Conservation (phyloP, 2,888 invertebrate species). For the Nasonovia ribisnigri region DNA sequence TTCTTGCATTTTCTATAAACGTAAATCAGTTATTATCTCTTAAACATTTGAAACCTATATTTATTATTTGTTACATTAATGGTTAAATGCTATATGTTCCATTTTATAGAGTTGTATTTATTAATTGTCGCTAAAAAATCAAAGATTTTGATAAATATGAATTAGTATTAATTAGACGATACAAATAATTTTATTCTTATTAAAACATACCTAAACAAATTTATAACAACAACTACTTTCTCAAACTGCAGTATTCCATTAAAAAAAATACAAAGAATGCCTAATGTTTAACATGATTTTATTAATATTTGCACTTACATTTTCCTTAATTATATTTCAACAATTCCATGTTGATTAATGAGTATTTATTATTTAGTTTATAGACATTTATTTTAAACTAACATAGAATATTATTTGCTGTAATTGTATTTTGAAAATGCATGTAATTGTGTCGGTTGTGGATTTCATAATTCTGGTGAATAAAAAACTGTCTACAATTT, state of each 20-base stretch:
- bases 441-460: conserved; percentile 52
- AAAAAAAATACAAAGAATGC: background rate
- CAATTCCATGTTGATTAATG: background rate
- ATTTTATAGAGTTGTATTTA: no score
- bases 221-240: background rate
- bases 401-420: background rate
- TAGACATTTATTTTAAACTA: background rate
- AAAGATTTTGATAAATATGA: background rate
- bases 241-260: background rate
- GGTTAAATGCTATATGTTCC: background rate
- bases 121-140: background rate
- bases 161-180: background rate
- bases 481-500: conserved; percentile 48
- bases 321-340: background rate
- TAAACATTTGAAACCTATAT: background rate
- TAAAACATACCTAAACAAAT: background rate
- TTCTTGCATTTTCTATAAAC: background rate
- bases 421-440: conserved; percentile 48
- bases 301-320: background rate
- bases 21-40: background rate
- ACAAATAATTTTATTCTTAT: background rate
- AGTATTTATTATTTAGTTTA: background rate
- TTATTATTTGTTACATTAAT: background rate
- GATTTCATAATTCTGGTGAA: background rate
- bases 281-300: background rate